Evolutionary conservation across 2,888 invertebrate genomes (phyloP).

Genomic region (Megastigmus dorsalis): DNA sequence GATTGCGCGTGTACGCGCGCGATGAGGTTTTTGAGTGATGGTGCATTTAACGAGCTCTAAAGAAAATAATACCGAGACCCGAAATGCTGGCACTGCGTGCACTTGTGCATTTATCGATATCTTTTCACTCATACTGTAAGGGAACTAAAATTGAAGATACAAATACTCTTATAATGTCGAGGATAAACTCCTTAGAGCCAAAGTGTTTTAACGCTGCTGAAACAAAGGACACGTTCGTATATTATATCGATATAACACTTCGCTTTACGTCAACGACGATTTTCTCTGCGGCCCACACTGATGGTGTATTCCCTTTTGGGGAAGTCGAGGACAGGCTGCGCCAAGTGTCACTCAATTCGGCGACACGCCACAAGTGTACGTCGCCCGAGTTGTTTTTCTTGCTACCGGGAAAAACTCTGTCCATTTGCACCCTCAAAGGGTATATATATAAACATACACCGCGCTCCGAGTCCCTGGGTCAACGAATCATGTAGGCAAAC

Average conservation of each 20-base stretch:
- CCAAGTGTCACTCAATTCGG: conserved; percentile 71
- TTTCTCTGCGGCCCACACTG: conserved; percentile 61
- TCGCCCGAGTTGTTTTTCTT: conserved; percentile 61
- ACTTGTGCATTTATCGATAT: background rate
- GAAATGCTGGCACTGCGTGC: background rate
- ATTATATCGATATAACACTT: conserved; percentile 62
- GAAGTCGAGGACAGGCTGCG: conserved; percentile 62
- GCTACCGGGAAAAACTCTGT: background rate
- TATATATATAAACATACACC: conserved; percentile 7
- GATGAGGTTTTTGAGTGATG: conserved; percentile 40
- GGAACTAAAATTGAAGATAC: too few species aligned
- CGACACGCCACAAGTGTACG: conserved; percentile 61
- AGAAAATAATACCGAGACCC: conserved; percentile 3
- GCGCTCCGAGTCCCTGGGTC: background rate
- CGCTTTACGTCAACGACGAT: conserved; percentile 60
- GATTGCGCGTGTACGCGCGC: background rate
- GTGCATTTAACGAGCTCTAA: conserved; percentile 17
- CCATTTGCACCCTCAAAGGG: background rate
- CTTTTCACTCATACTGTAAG: too few species aligned
- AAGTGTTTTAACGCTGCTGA: background rate
- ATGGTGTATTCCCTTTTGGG: conserved; percentile 61
- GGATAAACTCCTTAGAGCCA: too few species aligned
- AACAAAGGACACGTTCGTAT: conserved; percentile 57
- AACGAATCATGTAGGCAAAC: background rate
- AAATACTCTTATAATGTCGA: too few species aligned